Conservation (phyloP, 2,113 vertebrate genomes). For the Menura novaehollandiae region DNA sequence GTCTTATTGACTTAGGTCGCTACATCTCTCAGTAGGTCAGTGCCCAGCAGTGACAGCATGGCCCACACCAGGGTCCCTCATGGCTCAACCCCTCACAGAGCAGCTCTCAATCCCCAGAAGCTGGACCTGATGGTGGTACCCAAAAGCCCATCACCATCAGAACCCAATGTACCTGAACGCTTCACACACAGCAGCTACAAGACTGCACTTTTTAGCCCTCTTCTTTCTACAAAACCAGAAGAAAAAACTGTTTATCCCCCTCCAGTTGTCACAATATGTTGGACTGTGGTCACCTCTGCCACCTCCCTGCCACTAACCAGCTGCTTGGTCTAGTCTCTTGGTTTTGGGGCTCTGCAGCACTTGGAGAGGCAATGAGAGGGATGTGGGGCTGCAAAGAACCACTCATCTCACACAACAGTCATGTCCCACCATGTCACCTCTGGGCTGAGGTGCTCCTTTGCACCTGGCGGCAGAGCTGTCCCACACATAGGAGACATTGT, state of each 20-base stretch:
- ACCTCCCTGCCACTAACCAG: not conserved
- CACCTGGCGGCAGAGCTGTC: not conserved
- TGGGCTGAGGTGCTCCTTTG: not conserved
- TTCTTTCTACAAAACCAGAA: not conserved
- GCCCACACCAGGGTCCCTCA: not conserved
- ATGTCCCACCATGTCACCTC: rapidly evolving
- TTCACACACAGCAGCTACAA: not conserved
- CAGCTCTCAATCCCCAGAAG: not conserved
- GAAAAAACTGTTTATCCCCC: not conserved
- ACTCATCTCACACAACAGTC: rapidly evolving
- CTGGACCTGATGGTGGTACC: not conserved
- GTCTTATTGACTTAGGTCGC: not conserved
- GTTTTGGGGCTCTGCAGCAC: not conserved
- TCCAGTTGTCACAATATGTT: not conserved
- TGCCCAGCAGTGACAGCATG: not conserved
- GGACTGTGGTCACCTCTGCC: not conserved
- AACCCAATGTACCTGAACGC: not conserved
- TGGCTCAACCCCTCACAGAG: rapidly evolving
- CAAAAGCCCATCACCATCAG: not conserved
- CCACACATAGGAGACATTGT: not conserved
- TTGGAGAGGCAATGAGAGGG: rapidly evolving
- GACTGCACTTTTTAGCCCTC: not conserved
- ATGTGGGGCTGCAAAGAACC: not conserved
- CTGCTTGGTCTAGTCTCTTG: not conserved
- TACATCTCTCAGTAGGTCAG: not conserved